Evolutionary conservation across 2,113 vertebrate species (phyloP), one percentile per base, ranked within the genome.

Genomic region (Macquaria australasica): DNA sequence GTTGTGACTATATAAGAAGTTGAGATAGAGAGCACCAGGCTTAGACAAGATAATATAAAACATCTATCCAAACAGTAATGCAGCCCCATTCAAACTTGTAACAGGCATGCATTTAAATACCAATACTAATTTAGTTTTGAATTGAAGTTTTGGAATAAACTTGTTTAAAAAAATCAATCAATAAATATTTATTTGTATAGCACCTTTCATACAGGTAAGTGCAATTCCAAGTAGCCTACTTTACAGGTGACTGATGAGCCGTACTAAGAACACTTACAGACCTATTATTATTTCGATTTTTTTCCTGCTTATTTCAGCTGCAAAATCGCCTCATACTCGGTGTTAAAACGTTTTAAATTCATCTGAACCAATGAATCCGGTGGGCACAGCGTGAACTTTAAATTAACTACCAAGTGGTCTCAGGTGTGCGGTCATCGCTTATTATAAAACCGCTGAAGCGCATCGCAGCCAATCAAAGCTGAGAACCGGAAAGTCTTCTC

Each of bases 391-490:
- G 50, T 79, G 81, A 72, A 88, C 82, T 73, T 88, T 45, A 78
- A 73, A 84, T 73, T 68, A 58, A 55, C 72, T 45, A 69, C 70
- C 69, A 50, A 25, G 45, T 4, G 73, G 92, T 86, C 91, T 93
- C 91, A 91, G 90, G 87, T 90, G 91, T 90, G 83, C 85, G 88
- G 88, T 91, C 88, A 76, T 53, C 43, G 25, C 74, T 69, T 88
- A 88, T 93, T 87, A 90, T 77, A 34, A 89, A 92, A 84, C 72
- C 85, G 25, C 63, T 76, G 77, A 84, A 66, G 88, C 88, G 84
- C 77, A 70, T 85, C 88, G 76, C 74, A 78, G 66, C 91, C 91
- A 89, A 91, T 93, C 91, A 88, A 85, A 79, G 78, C 77, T 5
- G 72, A 85, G 88, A 75, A 63, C 3, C 70, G n/a, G 63, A 77